Percentiles rank a stretch among this genome's conserved stretches.
Evolutionary conservation across 2,888 invertebrate species (phyloP).

Genomic region (Serrognathus titanus): DNA sequence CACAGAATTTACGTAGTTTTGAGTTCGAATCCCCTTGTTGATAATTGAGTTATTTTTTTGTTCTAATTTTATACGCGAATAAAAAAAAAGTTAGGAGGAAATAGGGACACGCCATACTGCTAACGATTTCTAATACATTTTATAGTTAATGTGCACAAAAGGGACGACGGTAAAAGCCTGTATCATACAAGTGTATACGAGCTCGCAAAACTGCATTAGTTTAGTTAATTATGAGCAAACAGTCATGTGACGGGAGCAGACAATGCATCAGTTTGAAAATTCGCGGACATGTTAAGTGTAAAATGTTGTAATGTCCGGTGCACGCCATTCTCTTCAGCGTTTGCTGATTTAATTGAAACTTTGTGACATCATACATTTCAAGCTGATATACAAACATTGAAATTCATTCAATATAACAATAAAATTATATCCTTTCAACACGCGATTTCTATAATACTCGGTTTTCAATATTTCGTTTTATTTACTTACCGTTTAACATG

Average conservation of each 20-base stretch:
- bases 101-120: too few relatives aligned
- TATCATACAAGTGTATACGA: conserved; percentile 3
- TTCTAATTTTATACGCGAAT: too few relatives aligned
- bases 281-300: conserved; percentile 43
- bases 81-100: too few relatives aligned
- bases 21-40: too few relatives aligned
- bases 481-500: conserved; percentile 25
- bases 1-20: too few relatives aligned
- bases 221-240: conserved; percentile 24
- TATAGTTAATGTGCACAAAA: too few relatives aligned
- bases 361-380: conserved; percentile 39
- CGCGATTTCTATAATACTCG: conserved; percentile 7
- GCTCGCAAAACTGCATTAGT: conserved; percentile 9
- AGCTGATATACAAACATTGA: conserved; percentile 34
- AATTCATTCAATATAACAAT: conserved; percentile 28
- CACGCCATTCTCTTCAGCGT: conserved; percentile 35
- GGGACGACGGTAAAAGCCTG: background rate
- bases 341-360: conserved; percentile 42
- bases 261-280: conserved; percentile 37
- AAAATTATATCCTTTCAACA: too few relatives aligned
- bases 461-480: conserved; percentile 9
- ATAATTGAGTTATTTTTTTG: too few relatives aligned
- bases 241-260: conserved; percentile 20
- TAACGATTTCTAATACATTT: background rate
- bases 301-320: conserved; percentile 42